Evolutionary conservation across 2,888 invertebrate genomes (phyloP), one percentile per base, ranked within the genome.

Genomic region (Scaptomyza caliginosa): DNA sequence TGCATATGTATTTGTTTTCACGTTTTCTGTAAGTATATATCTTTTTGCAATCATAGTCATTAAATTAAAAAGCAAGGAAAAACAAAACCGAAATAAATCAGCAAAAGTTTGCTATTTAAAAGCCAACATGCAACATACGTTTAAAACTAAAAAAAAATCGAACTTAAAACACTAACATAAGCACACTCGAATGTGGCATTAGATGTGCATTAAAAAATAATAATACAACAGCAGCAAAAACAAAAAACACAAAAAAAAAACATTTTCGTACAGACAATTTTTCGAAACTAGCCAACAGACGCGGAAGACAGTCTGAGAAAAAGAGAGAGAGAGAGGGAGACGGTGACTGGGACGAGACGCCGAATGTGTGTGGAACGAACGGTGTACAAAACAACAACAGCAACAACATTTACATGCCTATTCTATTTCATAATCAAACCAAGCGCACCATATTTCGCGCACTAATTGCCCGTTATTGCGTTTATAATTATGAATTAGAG

Each of bases 131-230:
- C 62, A 67, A 87, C 88, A 86, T 88, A 87, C 83, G 88, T 87
- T 88, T 89, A 79, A 89, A 88, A 88, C 88, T 88, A 88, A 89
- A 87, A 85, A 89, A 88, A 89, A 89, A 82, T 77, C 88, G 36
- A 74, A 64, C 58, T 68, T 60, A 64, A 64, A 58, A 40, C 38
- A 67, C 19, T 52, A 19, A 54, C 40, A 49, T 43, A 48, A 34
- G 28, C 3, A 72, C 16, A 23, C 62, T 57, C 58, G 59, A 45
- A 54, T 46, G 46, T 66, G 66, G 60, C 67, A 71, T 71, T 71
- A 71, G 72, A 40, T 42, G 42, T 49, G 69, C 64, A 73, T 74
- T 73, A 73, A 74, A 68, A 56, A 65, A 65, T 56, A 74, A 73
- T 74, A 67, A 72, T 58, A 55, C 17, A 2, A 10, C 5, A 6